Evolutionary conservation across 1,140 invertebrate genomes (phyloP), one percentile per base, ranked within the genome.

Genomic region (Bombus difficillimus): DNA sequence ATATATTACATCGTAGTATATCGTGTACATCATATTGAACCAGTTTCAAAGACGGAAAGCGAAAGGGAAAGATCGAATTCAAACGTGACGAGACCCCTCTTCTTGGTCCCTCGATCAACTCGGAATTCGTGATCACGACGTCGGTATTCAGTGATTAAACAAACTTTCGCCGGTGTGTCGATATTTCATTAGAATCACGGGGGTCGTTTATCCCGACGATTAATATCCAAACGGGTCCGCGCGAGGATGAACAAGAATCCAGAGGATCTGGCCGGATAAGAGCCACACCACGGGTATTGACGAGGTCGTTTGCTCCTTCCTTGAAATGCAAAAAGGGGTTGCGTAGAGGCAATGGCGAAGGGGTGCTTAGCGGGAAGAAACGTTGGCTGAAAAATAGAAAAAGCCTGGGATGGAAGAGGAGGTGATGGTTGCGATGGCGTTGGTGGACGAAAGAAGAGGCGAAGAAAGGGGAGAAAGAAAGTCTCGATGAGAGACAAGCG

Each of bases 401-500:
- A 85, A 83, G 37, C 43, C 12, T 34, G 78, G 10, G 59, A 78
- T 57, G 68, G 64, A 77, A 68, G 43, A 4, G n/a, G 73, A 34
- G 39, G n/a, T 3, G n/a, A 73, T 34, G 47, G 18, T 53, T 53
- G 37, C 28, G 69, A 62, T 37, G 73, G 39, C 37, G 34, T 28
- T 37, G 34, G 41, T 39, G 53, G 47, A 18, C 32, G 73, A 25
- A 32, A 25, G 12, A 28, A 25, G 73, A 22, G 64, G 59, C 4
- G 82, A 68, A 57, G 82, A 66, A 83, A 84, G 68, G 75, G 82
- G 59, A 81, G 71, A 82, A 85, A 89, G 87, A 90, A 89, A 90
- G 86, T 89, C 83, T 86, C 86, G 88, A 89, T 88, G 89, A 90
- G 91, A 90, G 91, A 92, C 92, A 91, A 89, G 82, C 89, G 89